A percentile compares a stretch with the other conserved stretches of the same genome.
Conservation (phyloP, 2,113 vertebrate species). For the Eidolon helvum region DNA sequence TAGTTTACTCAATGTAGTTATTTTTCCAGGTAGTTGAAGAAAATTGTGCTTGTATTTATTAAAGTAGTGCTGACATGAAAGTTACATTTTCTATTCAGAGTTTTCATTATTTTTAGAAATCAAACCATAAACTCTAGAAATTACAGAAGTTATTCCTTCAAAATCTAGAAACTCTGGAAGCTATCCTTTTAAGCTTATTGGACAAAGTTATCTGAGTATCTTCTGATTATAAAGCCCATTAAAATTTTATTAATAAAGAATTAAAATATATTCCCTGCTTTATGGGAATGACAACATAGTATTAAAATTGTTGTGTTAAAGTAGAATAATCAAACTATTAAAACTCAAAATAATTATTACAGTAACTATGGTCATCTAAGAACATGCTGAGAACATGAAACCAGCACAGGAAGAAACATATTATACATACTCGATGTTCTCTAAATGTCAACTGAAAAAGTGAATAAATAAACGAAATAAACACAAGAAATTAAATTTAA, state of each 20-base stretch:
- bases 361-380: background rate
- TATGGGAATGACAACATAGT: background rate
- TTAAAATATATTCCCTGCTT: background rate
- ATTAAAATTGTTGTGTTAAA: background rate
- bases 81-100: background rate
- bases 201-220: background rate
- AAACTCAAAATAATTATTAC: background rate
- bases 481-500: background rate
- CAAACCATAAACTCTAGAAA: background rate
- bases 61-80: background rate
- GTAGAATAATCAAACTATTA: background rate
- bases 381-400: background rate
- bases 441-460: background rate
- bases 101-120: background rate
- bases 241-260: background rate
- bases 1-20: background rate
- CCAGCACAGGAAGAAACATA: background rate
- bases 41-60: background rate
- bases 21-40: background rate
- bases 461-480: background rate
- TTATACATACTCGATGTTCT: background rate
- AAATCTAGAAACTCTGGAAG: background rate
- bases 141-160: background rate
- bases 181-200: background rate
- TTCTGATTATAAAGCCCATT: background rate